phyloP scores from a whole-genome alignment of 2,797 vertebrate genomes.

The Lutjanus argentimaculatus region DNA sequence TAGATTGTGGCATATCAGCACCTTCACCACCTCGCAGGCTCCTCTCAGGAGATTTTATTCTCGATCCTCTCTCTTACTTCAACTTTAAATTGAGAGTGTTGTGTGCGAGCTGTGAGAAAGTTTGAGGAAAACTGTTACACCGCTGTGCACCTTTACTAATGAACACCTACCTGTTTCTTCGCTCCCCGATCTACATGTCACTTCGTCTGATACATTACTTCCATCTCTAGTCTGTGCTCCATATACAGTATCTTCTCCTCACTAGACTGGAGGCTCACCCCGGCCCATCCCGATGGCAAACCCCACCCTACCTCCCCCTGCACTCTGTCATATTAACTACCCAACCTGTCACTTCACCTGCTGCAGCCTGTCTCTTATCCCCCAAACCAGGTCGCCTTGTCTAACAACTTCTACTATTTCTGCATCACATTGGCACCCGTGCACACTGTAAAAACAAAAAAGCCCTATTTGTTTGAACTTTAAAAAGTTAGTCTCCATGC shows the following conservation, averaged over 20 bases:
- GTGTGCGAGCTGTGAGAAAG: conserved; percentile 18
- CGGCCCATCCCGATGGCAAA: conserved; percentile 6
- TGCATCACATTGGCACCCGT: background rate
- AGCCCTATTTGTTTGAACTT: too few relatives aligned
- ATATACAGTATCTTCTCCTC: conserved; percentile 15
- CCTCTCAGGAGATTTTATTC: conserved; percentile 46
- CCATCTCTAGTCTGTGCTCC: conserved; percentile 26
- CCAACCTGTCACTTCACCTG: conserved; percentile 48
- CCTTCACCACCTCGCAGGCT: conserved; percentile 34
- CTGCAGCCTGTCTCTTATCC: conserved; percentile 38
- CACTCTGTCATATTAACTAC: conserved; percentile 49
- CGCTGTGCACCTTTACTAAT: conserved; percentile 44
- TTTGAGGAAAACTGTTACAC: conserved; percentile 23
- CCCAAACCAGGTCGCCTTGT: conserved; percentile 32
- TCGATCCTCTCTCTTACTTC: conserved; percentile 47
- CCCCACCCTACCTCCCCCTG: conserved; percentile 2
- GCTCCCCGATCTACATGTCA: conserved; percentile 33
- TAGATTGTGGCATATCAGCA: conserved; percentile 42
- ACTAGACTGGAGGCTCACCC: background rate
- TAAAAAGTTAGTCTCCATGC: too few relatives aligned
- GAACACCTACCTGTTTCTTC: conserved; percentile 52
- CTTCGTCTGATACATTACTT: conserved; percentile 48
- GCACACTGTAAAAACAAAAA: too few relatives aligned
- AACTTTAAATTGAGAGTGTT: conserved; percentile 55
- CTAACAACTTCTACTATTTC: conserved; percentile 2